Conservation (phyloP, 2,888 invertebrate genomes). For the Polyommatus icarus region DNA sequence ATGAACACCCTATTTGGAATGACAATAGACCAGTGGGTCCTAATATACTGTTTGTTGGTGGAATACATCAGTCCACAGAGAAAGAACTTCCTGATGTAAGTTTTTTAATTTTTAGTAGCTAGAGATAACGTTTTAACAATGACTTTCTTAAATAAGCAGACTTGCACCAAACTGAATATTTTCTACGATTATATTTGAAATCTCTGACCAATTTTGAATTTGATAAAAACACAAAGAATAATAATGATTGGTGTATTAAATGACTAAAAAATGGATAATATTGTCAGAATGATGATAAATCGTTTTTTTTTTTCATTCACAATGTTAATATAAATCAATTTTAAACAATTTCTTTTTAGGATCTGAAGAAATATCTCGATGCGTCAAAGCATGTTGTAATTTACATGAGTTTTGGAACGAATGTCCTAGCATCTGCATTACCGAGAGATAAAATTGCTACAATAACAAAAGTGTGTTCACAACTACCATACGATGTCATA, state of each 20-base stretch:
- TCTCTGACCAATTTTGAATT: no score
- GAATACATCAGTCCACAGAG: conserved; percentile 57
- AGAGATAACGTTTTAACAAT: not conserved
- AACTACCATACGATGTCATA: conserved; percentile 64
- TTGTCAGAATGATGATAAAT: not conserved
- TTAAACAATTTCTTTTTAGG: conserved; percentile 47
- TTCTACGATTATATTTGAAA: no score
- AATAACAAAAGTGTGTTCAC: conserved; percentile 56
- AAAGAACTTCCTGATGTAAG: conserved; percentile 62
- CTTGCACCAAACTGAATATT: no score
- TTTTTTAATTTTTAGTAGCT: not conserved
- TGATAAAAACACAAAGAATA: no score
- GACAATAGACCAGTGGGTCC: conserved; percentile 60
- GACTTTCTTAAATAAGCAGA: no score
- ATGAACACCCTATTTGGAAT: conserved; percentile 58
- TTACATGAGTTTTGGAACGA: conserved; percentile 70
- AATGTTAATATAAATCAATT: not conserved
- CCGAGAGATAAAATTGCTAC: conserved; percentile 52
- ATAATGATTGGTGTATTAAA: no score
- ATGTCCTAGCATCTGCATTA: conserved; percentile 53
- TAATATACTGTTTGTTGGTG: conserved; percentile 61
- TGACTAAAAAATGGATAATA: no score
- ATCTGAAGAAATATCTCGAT: conserved; percentile 57
- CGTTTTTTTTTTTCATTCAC: not conserved
- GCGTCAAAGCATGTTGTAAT: conserved; percentile 65